Evolutionary conservation across 2,113 vertebrate species (phyloP).

Genomic region (Callospermophilus lateralis): DNA sequence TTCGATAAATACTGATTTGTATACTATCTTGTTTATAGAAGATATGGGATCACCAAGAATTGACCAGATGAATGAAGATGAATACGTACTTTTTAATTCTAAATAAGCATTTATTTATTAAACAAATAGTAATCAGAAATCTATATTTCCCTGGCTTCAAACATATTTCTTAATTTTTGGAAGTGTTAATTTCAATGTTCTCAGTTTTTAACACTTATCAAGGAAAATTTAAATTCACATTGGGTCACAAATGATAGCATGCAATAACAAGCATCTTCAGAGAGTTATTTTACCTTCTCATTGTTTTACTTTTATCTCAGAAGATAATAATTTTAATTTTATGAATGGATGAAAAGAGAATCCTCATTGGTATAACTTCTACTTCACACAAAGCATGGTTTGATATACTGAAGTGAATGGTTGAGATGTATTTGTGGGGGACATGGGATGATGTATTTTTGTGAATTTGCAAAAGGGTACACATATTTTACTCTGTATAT

Average conservation of each 20-base stretch:
- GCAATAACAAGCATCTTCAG: neutral
- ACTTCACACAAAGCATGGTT: neutral
- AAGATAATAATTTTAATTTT: neutral
- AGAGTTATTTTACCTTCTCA: neutral
- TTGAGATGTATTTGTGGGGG: neutral
- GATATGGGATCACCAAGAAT: neutral
- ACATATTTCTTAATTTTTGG: neutral
- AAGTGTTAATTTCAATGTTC: neutral
- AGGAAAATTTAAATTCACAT: neutral
- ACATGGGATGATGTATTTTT: neutral
- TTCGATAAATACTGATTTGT: neutral
- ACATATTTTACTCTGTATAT: neutral
- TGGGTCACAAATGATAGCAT: neutral
- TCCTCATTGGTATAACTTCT: neutral
- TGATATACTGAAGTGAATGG: neutral
- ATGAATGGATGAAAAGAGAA: neutral
- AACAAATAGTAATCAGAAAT: neutral
- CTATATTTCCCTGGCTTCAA: neutral
- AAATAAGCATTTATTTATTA: too few relatives aligned
- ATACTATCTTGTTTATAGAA: neutral
- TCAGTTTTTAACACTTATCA: neutral
- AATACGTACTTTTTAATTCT: neutral
- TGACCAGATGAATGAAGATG: neutral
- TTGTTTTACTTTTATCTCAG: constrained; percentile 43
- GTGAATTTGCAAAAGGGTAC: neutral